Base-by-base conservation (phyloP, 2,888 invertebrate genomes). In the Crematogaster levior region DNA sequence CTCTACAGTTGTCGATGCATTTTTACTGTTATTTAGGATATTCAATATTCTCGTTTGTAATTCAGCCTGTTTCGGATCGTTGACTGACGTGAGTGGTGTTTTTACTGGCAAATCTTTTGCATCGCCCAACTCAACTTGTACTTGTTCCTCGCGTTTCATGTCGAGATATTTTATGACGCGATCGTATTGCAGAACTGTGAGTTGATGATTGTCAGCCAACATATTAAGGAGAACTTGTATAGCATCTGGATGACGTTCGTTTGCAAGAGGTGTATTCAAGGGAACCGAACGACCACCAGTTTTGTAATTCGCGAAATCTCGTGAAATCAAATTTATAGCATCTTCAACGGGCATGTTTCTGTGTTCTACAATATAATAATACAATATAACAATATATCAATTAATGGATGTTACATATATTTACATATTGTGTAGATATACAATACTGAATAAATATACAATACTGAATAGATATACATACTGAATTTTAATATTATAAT, bases 281-380 rank as follows among this genome's bases (percentile, higher is more conserved):
- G 96, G 96, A 87, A 96, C 96, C 73, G 96, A 95, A 93, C 95
- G 95, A 82, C 95, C 95, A 27, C 95, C 95, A 80, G 95, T 94
- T 94, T 96, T 95, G 91, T 96, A 96, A 90, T 94, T 95, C 37
- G 96, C 95, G 91, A 96, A 97, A 91, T 98, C 97, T 1, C 97
- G 96, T 10, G 96, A 96, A 43, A 99, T 95, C 85, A 99, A 95
- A 87, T 96, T 96, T 82, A 99, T 95, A 0, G 99, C 98, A 94
- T 99, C 98, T 80, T 99, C 98, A 53, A 98, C 93, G 0, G 98
- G 98, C 98, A 99, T 99, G 95, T 99, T 99, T 90, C 99, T 97
- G 95, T 99, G 99, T 93, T 99, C 99, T 97, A 95, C 87, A 93
- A 91, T 86, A 88, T 75, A 80, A 74, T 21, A 10, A 46, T 60